phyloP scores from a whole-genome alignment of 1,140 invertebrate genomes.

The Papilio machaon region DNA sequence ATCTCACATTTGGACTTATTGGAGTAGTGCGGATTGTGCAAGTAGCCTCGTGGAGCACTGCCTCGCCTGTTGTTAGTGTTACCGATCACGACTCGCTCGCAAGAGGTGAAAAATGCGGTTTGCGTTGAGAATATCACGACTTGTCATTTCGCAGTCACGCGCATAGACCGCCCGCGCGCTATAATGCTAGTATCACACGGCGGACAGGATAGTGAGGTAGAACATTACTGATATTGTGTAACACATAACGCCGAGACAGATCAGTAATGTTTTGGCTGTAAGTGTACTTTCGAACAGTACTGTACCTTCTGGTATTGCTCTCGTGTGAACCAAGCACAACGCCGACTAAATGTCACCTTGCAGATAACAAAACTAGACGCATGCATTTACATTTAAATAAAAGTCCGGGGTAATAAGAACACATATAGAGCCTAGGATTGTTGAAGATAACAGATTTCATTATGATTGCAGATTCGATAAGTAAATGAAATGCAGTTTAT shows the following conservation, averaged over 20 bases:
- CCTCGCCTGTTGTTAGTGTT: constrained; percentile 41
- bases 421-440: neutral
- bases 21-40: neutral
- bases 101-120: constrained; percentile 77
- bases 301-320: too few species aligned
- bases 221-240: neutral
- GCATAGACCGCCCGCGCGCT: constrained; percentile 36
- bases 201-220: neutral
- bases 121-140: constrained; percentile 78
- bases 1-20: neutral
- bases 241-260: neutral
- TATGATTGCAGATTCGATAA: too few species aligned
- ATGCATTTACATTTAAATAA: neutral
- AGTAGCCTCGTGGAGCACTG: neutral
- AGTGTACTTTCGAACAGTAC: too few species aligned
- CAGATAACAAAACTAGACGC: neutral
- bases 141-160: constrained; percentile 79
- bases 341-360: constrained; percentile 54
- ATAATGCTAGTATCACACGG: neutral
- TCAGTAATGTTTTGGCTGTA: neutral
- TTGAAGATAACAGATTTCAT: too few species aligned
- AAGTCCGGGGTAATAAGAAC: neutral
- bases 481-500: too few species aligned
- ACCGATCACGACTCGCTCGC: constrained; percentile 75
- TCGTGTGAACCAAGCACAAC: neutral